These are phyloP conservation scores for Danaus melanippus DNA, from an alignment of 1,140 invertebrate genomes.

Conservation along the genomic window DNA sequence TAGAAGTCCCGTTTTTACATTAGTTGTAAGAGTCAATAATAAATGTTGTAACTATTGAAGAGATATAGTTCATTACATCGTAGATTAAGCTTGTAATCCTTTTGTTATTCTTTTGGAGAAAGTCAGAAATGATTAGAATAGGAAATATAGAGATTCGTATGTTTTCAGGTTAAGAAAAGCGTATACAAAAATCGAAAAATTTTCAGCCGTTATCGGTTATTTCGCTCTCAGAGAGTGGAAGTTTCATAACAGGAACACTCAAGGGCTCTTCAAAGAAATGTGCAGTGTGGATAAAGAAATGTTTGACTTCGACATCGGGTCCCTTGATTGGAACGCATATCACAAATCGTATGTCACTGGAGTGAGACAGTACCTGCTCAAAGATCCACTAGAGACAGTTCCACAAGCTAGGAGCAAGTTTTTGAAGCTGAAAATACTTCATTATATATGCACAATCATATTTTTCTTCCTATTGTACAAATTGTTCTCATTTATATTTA, in stretches of 20 bases:
- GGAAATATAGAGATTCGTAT: neutral
- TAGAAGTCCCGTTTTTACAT: no score
- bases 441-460: slow-evolving; percentile 31
- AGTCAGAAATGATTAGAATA: neutral
- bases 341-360: slow-evolving; percentile 74
- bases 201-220: slow-evolving; percentile 78
- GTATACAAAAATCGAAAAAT: slow-evolving; percentile 82
- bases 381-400: slow-evolving; percentile 73
- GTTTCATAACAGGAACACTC: slow-evolving; percentile 79
- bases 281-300: slow-evolving; percentile 71
- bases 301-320: slow-evolving; percentile 40
- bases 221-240: slow-evolving; percentile 81
- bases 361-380: slow-evolving; percentile 73
- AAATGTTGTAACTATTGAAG: no score
- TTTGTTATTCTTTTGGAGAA: no score
- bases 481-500: slow-evolving; percentile 19
- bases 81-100: no score
- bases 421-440: slow-evolving; percentile 27
- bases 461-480: slow-evolving; percentile 24
- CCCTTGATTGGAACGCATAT: slow-evolving; percentile 75
- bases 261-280: slow-evolving; percentile 57
- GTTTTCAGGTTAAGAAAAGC: slow-evolving; percentile 78
- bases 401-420: slow-evolving; percentile 34
- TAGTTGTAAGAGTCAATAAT: no score
- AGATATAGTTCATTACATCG: no score